Evolutionary conservation across 2,797 vertebrate species (phyloP).

Genomic region (Galagoides demidoff): DNA sequence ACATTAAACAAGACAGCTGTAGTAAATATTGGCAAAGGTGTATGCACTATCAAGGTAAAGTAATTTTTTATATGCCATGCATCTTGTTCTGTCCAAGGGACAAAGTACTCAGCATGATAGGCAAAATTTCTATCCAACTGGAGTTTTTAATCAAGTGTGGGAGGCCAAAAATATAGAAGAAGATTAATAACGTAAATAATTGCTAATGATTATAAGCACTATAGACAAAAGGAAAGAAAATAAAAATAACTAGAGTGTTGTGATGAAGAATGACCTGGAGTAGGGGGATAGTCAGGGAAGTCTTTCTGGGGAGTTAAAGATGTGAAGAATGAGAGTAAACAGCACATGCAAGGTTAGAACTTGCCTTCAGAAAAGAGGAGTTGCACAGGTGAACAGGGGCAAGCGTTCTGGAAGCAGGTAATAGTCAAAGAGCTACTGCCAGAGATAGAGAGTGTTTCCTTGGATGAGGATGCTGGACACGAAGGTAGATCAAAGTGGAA

Average conservation of each 20-base stretch:
- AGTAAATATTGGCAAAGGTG: background rate
- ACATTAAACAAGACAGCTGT: background rate
- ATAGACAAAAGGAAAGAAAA: background rate
- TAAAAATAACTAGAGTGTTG: too few species aligned
- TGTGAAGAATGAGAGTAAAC: background rate
- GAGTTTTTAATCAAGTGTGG: background rate
- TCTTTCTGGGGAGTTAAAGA: too few species aligned
- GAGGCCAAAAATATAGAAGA: background rate
- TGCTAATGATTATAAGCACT: background rate
- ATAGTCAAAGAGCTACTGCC: rapidly evolving
- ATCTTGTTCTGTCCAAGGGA: background rate
- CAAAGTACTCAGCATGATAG: background rate
- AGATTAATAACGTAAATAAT: background rate
- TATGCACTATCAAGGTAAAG: background rate
- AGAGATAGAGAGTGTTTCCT: background rate
- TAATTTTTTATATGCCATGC: background rate
- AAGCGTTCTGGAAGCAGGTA: background rate
- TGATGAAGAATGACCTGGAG: background rate
- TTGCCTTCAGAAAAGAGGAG: background rate
- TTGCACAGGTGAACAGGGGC: background rate
- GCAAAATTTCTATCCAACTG: background rate
- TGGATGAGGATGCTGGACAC: background rate
- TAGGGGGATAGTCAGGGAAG: rapidly evolving
- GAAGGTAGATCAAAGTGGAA: background rate
- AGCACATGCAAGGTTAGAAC: rapidly evolving